A percentile compares a stretch with the other conserved stretches of the same genome.
phyloP scores from a whole-genome alignment of 2,113 vertebrate species.

The Theristicus caerulescens region DNA sequence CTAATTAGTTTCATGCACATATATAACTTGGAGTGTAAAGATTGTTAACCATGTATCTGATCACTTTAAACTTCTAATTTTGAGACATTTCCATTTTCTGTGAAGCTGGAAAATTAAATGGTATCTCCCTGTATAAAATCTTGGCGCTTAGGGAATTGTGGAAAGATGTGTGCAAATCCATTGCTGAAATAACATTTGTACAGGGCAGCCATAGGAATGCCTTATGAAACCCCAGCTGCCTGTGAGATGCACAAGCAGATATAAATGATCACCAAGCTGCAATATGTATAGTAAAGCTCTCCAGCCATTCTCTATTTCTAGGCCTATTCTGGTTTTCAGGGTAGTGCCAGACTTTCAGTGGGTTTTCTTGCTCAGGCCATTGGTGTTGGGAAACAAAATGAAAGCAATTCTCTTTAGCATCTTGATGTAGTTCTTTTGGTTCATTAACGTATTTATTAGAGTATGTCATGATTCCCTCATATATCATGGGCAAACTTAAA shows the following conservation, averaged over 20 bases:
- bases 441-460: background rate
- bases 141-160: background rate
- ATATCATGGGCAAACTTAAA: background rate
- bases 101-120: background rate
- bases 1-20: background rate
- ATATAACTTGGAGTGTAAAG: background rate
- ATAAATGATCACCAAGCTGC: background rate
- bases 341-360: background rate
- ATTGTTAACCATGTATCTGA: background rate
- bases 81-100: background rate
- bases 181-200: background rate
- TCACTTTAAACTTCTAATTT: background rate
- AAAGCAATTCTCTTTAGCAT: background rate
- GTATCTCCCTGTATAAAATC: background rate
- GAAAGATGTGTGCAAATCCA: background rate
- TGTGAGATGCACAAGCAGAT: background rate
- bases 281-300: background rate
- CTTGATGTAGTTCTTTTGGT: background rate
- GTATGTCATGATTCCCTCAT: background rate
- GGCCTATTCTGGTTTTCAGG: background rate
- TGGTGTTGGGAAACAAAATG: background rate
- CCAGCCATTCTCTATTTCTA: background rate
- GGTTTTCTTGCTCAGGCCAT: background rate
- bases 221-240: background rate
- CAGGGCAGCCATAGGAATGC: background rate